Evolutionary conservation across 2,797 vertebrate species (phyloP).

Genomic region (Bryconaethiops microstoma): DNA sequence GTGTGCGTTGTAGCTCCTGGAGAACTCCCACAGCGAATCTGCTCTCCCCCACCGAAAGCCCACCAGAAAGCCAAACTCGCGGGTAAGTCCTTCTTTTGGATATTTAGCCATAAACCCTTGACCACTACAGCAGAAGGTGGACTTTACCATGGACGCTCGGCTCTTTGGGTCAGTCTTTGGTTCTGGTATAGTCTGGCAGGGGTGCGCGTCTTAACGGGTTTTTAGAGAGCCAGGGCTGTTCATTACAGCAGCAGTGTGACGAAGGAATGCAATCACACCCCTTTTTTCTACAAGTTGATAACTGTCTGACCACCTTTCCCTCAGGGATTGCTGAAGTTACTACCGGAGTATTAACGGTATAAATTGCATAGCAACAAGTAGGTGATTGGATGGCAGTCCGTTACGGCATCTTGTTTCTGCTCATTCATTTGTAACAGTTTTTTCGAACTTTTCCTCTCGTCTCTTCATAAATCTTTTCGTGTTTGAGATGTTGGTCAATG

Average conservation of each 20-base stretch:
- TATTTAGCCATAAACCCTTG: background rate
- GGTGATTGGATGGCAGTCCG: too few species aligned
- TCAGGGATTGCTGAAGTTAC: background rate
- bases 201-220: background rate
- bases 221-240: background rate
- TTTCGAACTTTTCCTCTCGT: too few species aligned
- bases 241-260: background rate
- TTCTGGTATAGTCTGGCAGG: background rate
- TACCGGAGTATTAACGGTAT: too few species aligned
- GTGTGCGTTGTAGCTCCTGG: slow-evolving; percentile 1
- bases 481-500: too few species aligned
- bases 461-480: too few species aligned
- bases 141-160: background rate
- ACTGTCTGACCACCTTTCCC: background rate
- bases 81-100: slow-evolving; percentile 19
- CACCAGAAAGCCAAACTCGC: slow-evolving; percentile 2
- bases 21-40: slow-evolving; percentile 11
- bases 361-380: too few species aligned
- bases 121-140: background rate
- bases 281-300: slow-evolving; percentile 30
- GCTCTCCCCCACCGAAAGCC: slow-evolving; percentile 4
- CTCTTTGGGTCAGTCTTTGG: background rate
- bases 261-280: slow-evolving; percentile 39
- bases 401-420: too few species aligned
- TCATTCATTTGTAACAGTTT: too few species aligned